A percentile compares a stretch with the other conserved stretches of the same genome.
Conservation (phyloP, 35 echinoderm and acorn worm genomes). For the Patiria miniata region DNA sequence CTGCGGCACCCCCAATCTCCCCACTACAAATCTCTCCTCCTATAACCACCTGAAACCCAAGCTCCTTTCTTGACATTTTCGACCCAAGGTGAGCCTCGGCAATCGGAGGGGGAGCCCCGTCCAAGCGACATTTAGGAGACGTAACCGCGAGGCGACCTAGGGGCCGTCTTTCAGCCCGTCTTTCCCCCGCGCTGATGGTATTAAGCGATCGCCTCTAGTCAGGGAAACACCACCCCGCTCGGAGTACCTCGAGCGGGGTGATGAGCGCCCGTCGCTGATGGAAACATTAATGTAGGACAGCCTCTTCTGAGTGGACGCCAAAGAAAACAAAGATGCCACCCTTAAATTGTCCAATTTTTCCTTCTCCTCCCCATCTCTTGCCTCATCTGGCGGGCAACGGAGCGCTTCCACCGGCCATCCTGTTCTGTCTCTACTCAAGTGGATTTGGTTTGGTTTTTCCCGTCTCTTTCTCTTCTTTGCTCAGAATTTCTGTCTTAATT, state of each 20-base stretch:
- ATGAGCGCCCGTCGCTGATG: background rate
- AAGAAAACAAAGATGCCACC: slow-evolving; percentile 21
- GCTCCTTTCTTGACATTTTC: slow-evolving; percentile 14
- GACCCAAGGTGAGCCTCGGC: slow-evolving; percentile 17
- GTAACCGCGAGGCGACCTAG: background rate
- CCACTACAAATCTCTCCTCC: background rate
- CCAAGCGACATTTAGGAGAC: slow-evolving; percentile 27
- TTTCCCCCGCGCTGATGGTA: slow-evolving; percentile 18
- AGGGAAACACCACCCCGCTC: background rate
- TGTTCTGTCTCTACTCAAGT: background rate
- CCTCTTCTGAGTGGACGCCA: background rate
- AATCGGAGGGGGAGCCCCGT: background rate
- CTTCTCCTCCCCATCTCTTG: background rate
- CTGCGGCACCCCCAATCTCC: background rate
- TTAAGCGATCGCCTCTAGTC: background rate
- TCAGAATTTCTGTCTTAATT: slow-evolving; percentile 24
- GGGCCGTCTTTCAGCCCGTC: slow-evolving; percentile 10
- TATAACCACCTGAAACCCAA: background rate
- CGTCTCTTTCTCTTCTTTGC: background rate
- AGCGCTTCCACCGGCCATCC: background rate
- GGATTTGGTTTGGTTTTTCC: background rate
- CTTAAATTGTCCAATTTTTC: slow-evolving; percentile 22
- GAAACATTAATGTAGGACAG: slow-evolving; percentile 20
- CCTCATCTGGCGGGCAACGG: background rate
- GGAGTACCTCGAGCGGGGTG: background rate